phyloP scores from a whole-genome alignment of 2,797 vertebrate species.

The Pipistrellus kuhlii region DNA sequence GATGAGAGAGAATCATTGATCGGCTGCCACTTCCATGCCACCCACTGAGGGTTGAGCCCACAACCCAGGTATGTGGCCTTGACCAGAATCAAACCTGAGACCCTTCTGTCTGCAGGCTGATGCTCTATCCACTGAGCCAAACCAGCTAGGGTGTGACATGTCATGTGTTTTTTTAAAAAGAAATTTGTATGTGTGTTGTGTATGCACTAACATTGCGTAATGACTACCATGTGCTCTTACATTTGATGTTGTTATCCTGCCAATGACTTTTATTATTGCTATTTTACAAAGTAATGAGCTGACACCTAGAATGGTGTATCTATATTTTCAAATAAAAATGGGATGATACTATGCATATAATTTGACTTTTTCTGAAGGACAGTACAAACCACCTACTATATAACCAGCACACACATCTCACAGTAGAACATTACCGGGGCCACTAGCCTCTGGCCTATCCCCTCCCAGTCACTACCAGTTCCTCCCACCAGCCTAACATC shows the following conservation, averaged over 20 bases:
- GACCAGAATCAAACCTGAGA: no score
- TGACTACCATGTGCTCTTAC: background rate
- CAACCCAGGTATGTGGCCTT: no score
- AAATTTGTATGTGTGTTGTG: background rate
- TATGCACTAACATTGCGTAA: background rate
- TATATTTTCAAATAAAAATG: background rate
- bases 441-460: background rate
- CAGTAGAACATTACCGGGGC: background rate
- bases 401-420: background rate
- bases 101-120: no score
- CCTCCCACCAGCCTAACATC: background rate
- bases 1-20: no score
- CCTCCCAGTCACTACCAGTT: background rate
- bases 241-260: background rate
- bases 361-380: constrained; percentile 4
- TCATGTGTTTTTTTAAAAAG: background rate
- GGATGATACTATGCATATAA: background rate
- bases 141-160: background rate
- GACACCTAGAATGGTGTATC: background rate
- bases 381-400: background rate
- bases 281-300: background rate
- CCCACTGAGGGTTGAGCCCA: no score
- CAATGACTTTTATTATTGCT: background rate
- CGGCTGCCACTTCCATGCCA: no score
- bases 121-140: background rate